phyloP scores from a whole-genome alignment of 2,113 vertebrate genomes.

The Rutilus rutilus region DNA sequence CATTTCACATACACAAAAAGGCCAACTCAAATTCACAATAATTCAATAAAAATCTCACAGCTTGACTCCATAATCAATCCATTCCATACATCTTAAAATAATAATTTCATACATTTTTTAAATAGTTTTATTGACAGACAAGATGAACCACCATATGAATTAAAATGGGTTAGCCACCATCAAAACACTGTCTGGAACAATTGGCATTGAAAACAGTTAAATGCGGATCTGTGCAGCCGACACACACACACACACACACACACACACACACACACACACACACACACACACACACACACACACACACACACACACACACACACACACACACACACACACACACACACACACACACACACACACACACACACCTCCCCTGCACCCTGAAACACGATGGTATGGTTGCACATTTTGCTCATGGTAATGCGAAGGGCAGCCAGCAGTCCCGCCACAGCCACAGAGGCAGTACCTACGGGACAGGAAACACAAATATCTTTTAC shows the following conservation, averaged over 20 bases:
- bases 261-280: no score
- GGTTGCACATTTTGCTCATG: constrained; percentile 89
- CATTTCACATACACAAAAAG: not conserved
- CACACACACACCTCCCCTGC: constrained; percentile 87
- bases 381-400: constrained; percentile 93
- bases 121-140: not conserved
- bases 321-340: no score
- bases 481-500: not conserved
- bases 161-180: not conserved
- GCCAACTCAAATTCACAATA: not conserved
- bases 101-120: no score
- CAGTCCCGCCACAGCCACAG: constrained; percentile 94
- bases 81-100: not conserved
- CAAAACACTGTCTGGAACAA: not conserved
- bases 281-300: no score
- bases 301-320: no score
- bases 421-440: constrained; percentile 92
- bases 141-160: not conserved
- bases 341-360: no score
- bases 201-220: not conserved
- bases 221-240: not conserved
- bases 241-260: constrained; percentile 72
- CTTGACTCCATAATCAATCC: not conserved
- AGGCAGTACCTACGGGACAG: constrained; percentile 85
- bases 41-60: not conserved